Base-by-base conservation (phyloP, 2,797 vertebrate species). In the Crocidura indochinensis region DNA sequence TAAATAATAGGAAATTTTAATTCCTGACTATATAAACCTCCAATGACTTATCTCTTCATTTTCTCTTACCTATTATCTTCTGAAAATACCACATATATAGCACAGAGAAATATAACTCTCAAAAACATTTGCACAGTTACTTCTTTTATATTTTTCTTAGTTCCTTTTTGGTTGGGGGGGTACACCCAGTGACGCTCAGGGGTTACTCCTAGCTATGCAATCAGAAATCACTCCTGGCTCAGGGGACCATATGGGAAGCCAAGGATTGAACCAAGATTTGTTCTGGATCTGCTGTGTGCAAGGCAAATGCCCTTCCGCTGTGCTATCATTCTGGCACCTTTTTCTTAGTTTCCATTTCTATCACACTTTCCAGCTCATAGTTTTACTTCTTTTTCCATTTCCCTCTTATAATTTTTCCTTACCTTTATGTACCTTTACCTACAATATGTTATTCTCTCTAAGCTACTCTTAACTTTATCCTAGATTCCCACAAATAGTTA, bases 331-430 rank as follows among this genome's bases (percentile, higher is more conserved):
- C 38, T 38, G 38, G 38, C 38, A 2, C 5, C 38, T 38, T 38
- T 38, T 38, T 38, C 38, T 38, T 5, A 38, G 38, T 38, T 20
- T 46, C 6, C 44, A 29, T 8, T 84, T 29, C 64, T 74, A 76
- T 6, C 4, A 20, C 8, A 38, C 20, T 78, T 10, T 46, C 31
- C 8, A 72, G 10, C 15, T 47, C 62, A 26, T 0, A 10, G 1
- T 24, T 78, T 82, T 11, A 74, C 15, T 75, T 49, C 15, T n/a
- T 73, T 62, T 60, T 85, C 44, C 11, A 64, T 44, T 84, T 91
- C 44, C 49, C 38, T 6, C 9, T 46, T 8, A 20, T 10, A 53
- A 29, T 67, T 44, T 15, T 53, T 72, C 6, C 20, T 69, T 22
- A 6, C 11, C 44, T 93, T 65, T 46, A 75, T 9, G 24, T 38